Conservation (phyloP, 2,797 vertebrate species). For the Tarsius wallacei region DNA sequence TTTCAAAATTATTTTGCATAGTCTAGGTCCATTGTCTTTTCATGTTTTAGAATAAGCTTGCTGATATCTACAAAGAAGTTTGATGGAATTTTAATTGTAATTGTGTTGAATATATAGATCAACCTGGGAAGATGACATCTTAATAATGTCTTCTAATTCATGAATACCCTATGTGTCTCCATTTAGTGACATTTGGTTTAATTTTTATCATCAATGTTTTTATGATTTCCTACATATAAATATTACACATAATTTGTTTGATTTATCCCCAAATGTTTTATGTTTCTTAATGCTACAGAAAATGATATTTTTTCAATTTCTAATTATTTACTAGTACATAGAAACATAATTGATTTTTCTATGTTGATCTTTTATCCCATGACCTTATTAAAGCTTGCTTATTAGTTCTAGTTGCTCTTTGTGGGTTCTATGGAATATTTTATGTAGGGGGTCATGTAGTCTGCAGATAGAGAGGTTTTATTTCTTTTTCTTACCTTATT, state of each 20-base stretch:
- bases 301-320: conserved; percentile 35
- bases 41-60: conserved; percentile 1
- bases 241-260: not conserved
- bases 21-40: not conserved
- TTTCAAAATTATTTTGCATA: conserved; percentile 21
- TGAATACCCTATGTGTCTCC: not conserved
- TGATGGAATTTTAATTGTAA: not conserved
- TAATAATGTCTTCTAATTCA: not conserved
- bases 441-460: not conserved
- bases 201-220: not conserved
- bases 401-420: conserved; percentile 35
- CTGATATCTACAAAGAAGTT: conserved; percentile 22
- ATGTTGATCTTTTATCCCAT: not conserved
- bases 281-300: conserved; percentile 12
- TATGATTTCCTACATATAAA: conserved; percentile 32
- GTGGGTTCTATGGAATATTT: not conserved
- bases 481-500: not conserved
- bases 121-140: not conserved
- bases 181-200: not conserved
- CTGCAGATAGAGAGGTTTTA: not conserved
- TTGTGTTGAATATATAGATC: not conserved
- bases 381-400: not conserved
- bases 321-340: conserved; percentile 14
- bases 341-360: conserved; percentile 28
- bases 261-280: not conserved